A percentile compares a stretch with the other conserved stretches of the same genome.
Conservation (phyloP, 2,888 invertebrate species). For the Leptura quadrifasciata region DNA sequence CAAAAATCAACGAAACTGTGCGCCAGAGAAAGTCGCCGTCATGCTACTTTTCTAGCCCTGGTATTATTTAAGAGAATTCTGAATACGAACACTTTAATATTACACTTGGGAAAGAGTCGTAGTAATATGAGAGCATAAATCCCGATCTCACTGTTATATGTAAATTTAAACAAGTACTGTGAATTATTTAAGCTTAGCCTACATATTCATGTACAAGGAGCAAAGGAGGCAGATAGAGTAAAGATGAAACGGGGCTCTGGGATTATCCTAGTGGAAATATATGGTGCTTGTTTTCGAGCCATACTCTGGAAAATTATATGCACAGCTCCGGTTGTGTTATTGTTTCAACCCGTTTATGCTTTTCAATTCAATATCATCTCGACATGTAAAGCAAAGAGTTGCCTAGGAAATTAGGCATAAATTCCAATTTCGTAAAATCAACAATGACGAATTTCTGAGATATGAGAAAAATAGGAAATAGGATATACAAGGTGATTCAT, state of each 20-base stretch:
- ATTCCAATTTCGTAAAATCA: conserved; percentile 26
- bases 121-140: conserved; percentile 62
- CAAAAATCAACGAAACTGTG: too few species aligned
- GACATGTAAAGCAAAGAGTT: conserved; percentile 23
- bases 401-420: conserved; percentile 19
- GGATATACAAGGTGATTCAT: too few species aligned
- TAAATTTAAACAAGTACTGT: conserved; percentile 69
- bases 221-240: conserved; percentile 44
- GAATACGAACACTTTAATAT: conserved; percentile 50
- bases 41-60: conserved; percentile 22
- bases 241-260: conserved; percentile 58
- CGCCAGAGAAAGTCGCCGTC: neutral
- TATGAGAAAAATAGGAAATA: neutral
- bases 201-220: conserved; percentile 59
- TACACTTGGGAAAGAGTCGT: conserved; percentile 59
- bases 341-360: conserved; percentile 45
- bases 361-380: conserved; percentile 31
- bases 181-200: conserved; percentile 69
- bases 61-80: conserved; percentile 15
- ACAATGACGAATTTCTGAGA: conserved; percentile 10
- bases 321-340: conserved; percentile 55
- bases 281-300: conserved; percentile 65
- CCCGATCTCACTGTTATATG: conserved; percentile 65
- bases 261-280: conserved; percentile 66
- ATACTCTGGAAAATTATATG: conserved; percentile 65